Conservation (phyloP, 92 coral and sea anemone genomes). For the Epizoanthus ramosus region DNA sequence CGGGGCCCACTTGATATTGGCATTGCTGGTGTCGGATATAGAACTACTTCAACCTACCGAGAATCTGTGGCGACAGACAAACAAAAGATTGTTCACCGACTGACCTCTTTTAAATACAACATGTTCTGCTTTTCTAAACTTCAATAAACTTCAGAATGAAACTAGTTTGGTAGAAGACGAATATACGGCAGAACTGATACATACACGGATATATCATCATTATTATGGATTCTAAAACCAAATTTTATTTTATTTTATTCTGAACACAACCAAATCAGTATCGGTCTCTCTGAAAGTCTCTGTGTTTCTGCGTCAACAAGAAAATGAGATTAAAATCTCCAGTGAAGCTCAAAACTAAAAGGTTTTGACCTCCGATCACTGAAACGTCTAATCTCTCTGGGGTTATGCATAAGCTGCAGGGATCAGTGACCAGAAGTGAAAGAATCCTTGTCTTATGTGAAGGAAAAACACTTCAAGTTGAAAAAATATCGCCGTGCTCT, state of each 20-base stretch:
- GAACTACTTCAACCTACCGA: background rate
- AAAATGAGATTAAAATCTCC: constrained; percentile 22
- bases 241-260: background rate
- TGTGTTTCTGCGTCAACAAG: background rate
- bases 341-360: background rate
- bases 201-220: too few relatives aligned
- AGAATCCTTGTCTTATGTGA: constrained; percentile 1
- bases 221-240: background rate
- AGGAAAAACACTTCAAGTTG: constrained; percentile 5
- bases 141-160: background rate
- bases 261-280: background rate
- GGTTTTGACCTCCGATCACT: constrained; percentile 1
- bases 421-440: constrained; percentile 20
- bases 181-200: background rate
- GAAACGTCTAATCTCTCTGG: constrained; percentile 18
- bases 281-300: too few relatives aligned
- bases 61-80: constrained; percentile 39
- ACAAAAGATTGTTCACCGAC: constrained; percentile 20
- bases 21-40: background rate
- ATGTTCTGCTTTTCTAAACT: background rate
- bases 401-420: constrained; percentile 20
- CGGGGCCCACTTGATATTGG: constrained; percentile 23
- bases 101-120: background rate
- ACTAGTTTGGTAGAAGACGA: background rate
- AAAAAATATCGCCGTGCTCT: constrained; percentile 3